Evolutionary conservation across 2,113 vertebrate genomes (phyloP).

Genomic region (Psilopogon haemacephalus): DNA sequence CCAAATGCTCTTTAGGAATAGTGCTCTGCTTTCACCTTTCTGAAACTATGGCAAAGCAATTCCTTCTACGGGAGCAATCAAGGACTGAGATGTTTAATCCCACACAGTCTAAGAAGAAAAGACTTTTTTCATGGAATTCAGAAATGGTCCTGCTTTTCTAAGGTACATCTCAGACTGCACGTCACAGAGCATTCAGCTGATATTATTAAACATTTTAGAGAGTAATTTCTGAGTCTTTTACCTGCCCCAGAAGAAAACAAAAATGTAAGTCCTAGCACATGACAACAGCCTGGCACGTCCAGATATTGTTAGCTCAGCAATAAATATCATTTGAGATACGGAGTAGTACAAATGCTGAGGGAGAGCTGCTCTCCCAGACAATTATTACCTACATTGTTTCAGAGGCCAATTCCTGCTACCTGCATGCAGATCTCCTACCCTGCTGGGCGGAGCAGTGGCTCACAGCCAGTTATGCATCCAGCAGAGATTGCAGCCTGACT

Average conservation of each 20-base stretch:
- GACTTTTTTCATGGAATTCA: not conserved
- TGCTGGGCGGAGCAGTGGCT: not conserved
- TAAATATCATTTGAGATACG: not conserved
- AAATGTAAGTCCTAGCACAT: not conserved
- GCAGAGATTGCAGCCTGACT: not conserved
- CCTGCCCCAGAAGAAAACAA: not conserved
- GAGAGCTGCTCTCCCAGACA: not conserved
- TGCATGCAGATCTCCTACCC: not conserved
- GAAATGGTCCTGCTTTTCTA: not conserved
- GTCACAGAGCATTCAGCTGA: not conserved
- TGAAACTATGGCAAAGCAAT: not conserved
- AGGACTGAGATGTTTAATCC: not conserved
- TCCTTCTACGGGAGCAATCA: not conserved
- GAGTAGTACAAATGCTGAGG: not conserved
- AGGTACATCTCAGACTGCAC: not conserved
- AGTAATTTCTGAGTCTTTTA: not conserved
- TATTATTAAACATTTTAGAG: not conserved
- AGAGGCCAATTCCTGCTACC: not conserved
- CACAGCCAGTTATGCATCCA: fast-evolving
- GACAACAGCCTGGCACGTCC: not conserved
- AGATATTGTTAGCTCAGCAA: not conserved
- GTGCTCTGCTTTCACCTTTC: not conserved
- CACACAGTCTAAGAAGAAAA: not conserved
- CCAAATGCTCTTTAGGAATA: slow-evolving; percentile 9
- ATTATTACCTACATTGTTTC: not conserved